A percentile compares a stretch with the other conserved stretches of the same genome.
These are phyloP conservation scores for Ovibos moschatus DNA, from an alignment of 2,113 vertebrate species.

Conservation along the genomic window DNA sequence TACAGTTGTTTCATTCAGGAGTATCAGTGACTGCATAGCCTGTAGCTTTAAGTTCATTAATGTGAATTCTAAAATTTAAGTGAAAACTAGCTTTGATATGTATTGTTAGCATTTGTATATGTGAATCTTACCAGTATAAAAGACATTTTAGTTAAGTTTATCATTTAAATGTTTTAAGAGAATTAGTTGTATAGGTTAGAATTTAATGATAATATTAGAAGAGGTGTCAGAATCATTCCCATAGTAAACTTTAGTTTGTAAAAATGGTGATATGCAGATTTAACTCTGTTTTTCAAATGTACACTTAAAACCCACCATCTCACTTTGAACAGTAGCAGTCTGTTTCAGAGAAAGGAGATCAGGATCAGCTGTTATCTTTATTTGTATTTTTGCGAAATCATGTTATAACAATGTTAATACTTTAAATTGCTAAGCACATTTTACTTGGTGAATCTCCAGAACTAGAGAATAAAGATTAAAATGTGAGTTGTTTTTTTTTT, in stretches of 20 bases:
- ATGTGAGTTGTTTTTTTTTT: not conserved
- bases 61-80: slow-evolving; percentile 29
- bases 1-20: not conserved
- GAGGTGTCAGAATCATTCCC: not conserved
- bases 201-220: slow-evolving; percentile 2
- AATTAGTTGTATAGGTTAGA: not conserved
- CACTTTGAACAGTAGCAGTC: not conserved
- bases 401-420: not conserved
- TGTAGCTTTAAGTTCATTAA: slow-evolving; percentile 8
- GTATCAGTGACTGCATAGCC: not conserved
- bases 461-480: not conserved
- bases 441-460: not conserved
- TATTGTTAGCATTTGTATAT: not conserved
- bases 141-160: not conserved
- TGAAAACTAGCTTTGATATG: not conserved
- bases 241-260: not conserved
- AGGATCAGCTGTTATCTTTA: not conserved
- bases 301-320: not conserved
- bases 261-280: not conserved
- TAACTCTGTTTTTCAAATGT: not conserved
- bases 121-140: not conserved
- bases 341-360: not conserved
- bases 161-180: slow-evolving; percentile 3
- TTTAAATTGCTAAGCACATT: not conserved
- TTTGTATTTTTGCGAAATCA: not conserved